A percentile compares a stretch with the other conserved stretches of the same genome.
Conservation (phyloP, 2,113 vertebrate species). For the Spea multiplicata region DNA sequence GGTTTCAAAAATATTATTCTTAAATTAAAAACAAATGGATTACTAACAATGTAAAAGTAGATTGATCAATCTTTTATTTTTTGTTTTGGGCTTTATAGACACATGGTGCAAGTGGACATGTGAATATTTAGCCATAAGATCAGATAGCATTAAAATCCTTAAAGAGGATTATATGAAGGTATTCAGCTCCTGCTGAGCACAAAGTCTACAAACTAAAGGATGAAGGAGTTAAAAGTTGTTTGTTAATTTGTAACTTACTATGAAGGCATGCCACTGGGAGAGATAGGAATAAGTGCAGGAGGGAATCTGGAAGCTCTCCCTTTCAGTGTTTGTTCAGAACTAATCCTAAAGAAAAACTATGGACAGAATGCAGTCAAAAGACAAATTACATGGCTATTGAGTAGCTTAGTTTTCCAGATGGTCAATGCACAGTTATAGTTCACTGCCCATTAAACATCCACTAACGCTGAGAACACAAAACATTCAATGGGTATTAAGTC, state of each 20-base stretch:
- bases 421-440: slow-evolving; percentile 56
- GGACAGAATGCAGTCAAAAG: slow-evolving; percentile 63
- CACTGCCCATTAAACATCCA: slow-evolving; percentile 54
- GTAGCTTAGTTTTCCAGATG: slow-evolving; percentile 63
- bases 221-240: slow-evolving; percentile 44
- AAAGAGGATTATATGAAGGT: neutral
- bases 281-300: slow-evolving; percentile 49
- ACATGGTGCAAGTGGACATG: neutral
- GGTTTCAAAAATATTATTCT: too few species aligned
- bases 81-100: neutral
- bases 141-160: neutral
- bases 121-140: slow-evolving; percentile 1
- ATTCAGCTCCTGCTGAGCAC: slow-evolving; percentile 14
- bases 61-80: too few species aligned
- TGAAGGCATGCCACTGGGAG: slow-evolving; percentile 48
- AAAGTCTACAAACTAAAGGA: slow-evolving; percentile 9
- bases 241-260: slow-evolving; percentile 58
- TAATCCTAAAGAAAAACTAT: slow-evolving; percentile 53
- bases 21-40: too few species aligned
- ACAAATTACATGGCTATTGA: slow-evolving; percentile 62
- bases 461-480: slow-evolving; percentile 50
- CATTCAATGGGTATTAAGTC: slow-evolving; percentile 48
- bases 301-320: slow-evolving; percentile 46
- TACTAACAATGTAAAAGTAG: too few species aligned
- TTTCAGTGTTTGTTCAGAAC: slow-evolving; percentile 55